Evolutionary conservation across 1,140 invertebrate species (phyloP).

Genomic region (Homalodisca vitripennis): DNA sequence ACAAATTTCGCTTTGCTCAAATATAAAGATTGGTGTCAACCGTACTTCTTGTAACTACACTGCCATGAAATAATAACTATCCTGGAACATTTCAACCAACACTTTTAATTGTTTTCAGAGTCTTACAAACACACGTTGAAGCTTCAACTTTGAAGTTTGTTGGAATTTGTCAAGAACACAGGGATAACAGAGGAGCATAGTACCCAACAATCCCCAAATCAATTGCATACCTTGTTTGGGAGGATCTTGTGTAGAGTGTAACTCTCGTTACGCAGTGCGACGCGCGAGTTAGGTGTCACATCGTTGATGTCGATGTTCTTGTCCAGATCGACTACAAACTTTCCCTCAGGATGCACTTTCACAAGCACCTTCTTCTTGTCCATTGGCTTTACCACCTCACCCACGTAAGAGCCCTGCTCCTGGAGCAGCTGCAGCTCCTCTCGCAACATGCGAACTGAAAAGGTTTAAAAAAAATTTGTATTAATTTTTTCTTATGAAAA

Average conservation of each 20-base stretch:
- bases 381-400: slow-evolving; percentile 99
- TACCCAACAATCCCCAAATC: not conserved
- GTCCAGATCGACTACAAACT: slow-evolving; percentile 99
- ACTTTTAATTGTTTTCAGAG: too few species aligned
- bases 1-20: too few species aligned
- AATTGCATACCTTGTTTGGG: slow-evolving; percentile 82
- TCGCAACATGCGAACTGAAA: slow-evolving; percentile 89
- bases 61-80: too few species aligned
- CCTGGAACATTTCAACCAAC: too few species aligned
- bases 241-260: slow-evolving; percentile 99
- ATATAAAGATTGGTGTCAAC: too few species aligned
- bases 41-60: too few species aligned
- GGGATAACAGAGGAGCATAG: not conserved
- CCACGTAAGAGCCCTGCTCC: slow-evolving; percentile 99
- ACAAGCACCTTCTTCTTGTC: slow-evolving; percentile 99
- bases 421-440: slow-evolving; percentile 97
- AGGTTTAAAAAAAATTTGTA: slow-evolving; percentile 33
- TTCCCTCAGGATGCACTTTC: slow-evolving; percentile 99
- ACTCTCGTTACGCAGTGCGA: slow-evolving; percentile 97
- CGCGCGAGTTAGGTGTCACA: slow-evolving; percentile 96
- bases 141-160: too few species aligned
- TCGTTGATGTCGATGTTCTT: slow-evolving; percentile 99
- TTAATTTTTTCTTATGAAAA: not conserved
- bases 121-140: too few species aligned
- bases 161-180: not conserved